phyloP scores from a whole-genome alignment of 1,140 invertebrate species.

The Chelonus insularis region DNA sequence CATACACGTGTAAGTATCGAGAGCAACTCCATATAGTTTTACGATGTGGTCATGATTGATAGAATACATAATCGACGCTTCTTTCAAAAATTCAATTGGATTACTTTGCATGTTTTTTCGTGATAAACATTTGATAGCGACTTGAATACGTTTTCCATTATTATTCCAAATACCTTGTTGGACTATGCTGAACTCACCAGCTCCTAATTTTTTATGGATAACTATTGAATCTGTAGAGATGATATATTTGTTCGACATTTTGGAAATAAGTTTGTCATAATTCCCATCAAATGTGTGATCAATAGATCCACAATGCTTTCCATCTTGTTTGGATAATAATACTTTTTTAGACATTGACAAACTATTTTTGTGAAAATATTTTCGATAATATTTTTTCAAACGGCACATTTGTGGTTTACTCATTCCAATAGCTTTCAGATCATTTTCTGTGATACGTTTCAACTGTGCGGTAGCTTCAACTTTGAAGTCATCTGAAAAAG shows the following conservation, averaged over 20 bases:
- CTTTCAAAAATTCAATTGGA: conserved; percentile 95
- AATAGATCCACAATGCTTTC: conserved; percentile 48
- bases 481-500: conserved; percentile 71
- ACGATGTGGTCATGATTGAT: conserved; percentile 98
- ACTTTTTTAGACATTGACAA: conserved; percentile 87
- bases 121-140: conserved; percentile 95
- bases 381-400: conserved; percentile 90
- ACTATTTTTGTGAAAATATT: conserved; percentile 91
- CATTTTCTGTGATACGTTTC: conserved; percentile 95
- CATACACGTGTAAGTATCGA: conserved; percentile 94
- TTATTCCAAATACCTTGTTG: conserved; percentile 99
- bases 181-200: conserved; percentile 96
- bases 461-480: conserved; percentile 89
- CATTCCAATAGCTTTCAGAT: conserved; percentile 89
- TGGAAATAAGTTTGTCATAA: conserved; percentile 51
- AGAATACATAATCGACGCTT: conserved; percentile 97
- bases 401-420: conserved; percentile 93
- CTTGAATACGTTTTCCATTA: conserved; percentile 89
- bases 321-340: conserved; percentile 68
- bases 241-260: conserved; percentile 89
- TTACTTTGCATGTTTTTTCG: conserved; percentile 94
- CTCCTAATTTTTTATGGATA: conserved; percentile 89
- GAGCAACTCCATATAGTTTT: conserved; percentile 92
- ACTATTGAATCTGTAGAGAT: conserved; percentile 92
- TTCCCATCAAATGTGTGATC: conserved; percentile 55